phyloP scores from a whole-genome alignment of 2,113 vertebrate species.

The Plestiodon gilberti region DNA sequence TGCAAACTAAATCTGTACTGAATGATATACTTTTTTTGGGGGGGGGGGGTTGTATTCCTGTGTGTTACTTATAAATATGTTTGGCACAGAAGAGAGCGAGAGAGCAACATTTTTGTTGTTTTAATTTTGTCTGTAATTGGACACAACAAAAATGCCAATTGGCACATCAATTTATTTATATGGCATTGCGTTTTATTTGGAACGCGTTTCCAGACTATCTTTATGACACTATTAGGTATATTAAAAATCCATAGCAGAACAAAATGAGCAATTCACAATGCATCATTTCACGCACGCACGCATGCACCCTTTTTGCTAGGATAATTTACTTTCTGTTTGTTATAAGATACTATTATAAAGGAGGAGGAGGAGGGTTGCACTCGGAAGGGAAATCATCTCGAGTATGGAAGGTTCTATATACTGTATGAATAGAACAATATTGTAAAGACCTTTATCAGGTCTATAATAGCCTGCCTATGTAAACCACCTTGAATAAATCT shows the following conservation, averaged over 20 bases:
- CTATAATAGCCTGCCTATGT: too few relatives aligned
- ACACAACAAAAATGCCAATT: background rate
- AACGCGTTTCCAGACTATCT: background rate
- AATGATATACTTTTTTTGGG: background rate
- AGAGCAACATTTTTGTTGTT: background rate
- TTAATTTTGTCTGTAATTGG: background rate
- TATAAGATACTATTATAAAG: fast-evolving
- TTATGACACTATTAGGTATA: background rate
- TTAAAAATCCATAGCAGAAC: background rate
- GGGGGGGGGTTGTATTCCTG: background rate
- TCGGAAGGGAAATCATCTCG: too few relatives aligned
- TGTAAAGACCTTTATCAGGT: too few relatives aligned
- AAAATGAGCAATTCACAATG: background rate
- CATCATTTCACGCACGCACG: fast-evolving
- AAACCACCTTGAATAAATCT: too few relatives aligned
- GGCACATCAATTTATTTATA: background rate
- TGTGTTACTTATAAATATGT: background rate
- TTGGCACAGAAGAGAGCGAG: background rate
- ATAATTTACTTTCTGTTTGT: background rate
- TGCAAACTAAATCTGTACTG: background rate
- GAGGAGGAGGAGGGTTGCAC: too few relatives aligned
- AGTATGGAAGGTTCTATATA: too few relatives aligned
- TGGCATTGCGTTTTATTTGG: background rate
- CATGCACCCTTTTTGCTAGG: background rate
- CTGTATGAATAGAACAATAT: too few relatives aligned